phyloP scores from a whole-genome alignment of 2,113 vertebrate genomes.

The Sphyrna mokarran region DNA sequence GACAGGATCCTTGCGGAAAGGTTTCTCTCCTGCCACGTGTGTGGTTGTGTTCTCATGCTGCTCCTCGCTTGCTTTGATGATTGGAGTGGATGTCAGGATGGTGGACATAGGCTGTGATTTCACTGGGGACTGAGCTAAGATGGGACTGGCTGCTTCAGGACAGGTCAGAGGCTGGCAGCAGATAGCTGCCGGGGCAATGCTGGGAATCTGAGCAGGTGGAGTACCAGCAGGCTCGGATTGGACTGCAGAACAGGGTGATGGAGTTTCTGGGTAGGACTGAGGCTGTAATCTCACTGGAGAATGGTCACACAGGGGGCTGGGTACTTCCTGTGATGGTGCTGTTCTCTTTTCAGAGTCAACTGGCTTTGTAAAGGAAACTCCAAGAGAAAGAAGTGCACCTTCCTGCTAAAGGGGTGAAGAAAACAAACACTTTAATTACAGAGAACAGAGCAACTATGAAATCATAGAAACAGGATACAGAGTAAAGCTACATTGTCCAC shows the following conservation, averaged over 20 bases:
- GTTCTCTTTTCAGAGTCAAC: slow-evolving; percentile 50
- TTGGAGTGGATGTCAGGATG: slow-evolving; percentile 70
- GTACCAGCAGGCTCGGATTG: slow-evolving; percentile 54
- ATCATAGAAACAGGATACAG: neutral
- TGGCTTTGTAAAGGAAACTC: slow-evolving; percentile 57
- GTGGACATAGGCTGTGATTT: slow-evolving; percentile 74
- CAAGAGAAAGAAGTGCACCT: slow-evolving; percentile 46
- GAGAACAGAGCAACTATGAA: neutral
- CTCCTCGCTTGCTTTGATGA: slow-evolving; percentile 54
- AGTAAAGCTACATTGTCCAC: neutral
- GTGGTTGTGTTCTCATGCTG: slow-evolving; percentile 44
- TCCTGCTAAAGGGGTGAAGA: neutral
- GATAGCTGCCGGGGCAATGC: slow-evolving; percentile 64
- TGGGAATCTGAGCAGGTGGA: slow-evolving; percentile 49
- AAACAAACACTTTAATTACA: neutral
- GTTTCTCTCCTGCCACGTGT: slow-evolving; percentile 59
- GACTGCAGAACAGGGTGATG: slow-evolving; percentile 51
- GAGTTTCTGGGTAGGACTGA: slow-evolving; percentile 57
- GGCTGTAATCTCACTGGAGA: slow-evolving; percentile 77
- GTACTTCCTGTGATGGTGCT: slow-evolving; percentile 43
- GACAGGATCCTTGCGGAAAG: slow-evolving; percentile 76
- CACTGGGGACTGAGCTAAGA: slow-evolving; percentile 71
- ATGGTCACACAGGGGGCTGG: slow-evolving; percentile 42
- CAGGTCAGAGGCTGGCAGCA: slow-evolving; percentile 79
- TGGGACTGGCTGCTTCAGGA: slow-evolving; percentile 64